Percentiles rank a stretch among this genome's conserved stretches.
Evolutionary conservation across 92 coral and sea anemone species (phyloP).

Genomic region (Nematostella vectensis): DNA sequence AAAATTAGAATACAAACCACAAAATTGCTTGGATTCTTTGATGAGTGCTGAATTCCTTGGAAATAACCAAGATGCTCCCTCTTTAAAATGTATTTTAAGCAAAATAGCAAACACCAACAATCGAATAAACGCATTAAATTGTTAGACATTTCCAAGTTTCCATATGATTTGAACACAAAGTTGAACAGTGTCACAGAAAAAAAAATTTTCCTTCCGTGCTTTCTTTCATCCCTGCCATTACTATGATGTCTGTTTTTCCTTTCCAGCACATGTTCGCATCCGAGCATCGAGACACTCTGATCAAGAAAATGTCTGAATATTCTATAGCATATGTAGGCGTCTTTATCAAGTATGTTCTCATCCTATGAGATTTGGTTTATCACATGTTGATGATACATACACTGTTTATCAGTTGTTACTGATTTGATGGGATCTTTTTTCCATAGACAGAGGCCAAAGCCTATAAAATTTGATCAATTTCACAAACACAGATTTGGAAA

Average conservation of each 20-base stretch:
- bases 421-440: neutral
- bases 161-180: no score
- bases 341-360: slow-evolving; percentile 58
- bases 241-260: neutral
- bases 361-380: neutral
- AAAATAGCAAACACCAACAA: no score
- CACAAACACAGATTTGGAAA: slow-evolving; percentile 93
- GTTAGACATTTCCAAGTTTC: no score
- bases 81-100: no score
- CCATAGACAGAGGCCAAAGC: slow-evolving; percentile 74
- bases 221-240: no score
- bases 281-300: slow-evolving; percentile 79
- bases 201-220: no score
- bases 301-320: slow-evolving; percentile 85
- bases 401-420: neutral
- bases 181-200: no score
- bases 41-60: no score
- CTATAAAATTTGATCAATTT: slow-evolving; percentile 81
- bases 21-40: no score
- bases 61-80: no score
- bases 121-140: no score
- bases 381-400: neutral
- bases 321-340: slow-evolving; percentile 83
- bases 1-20: no score
- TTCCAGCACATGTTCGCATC: slow-evolving; percentile 90